Evolutionary conservation across 2,888 invertebrate genomes (phyloP), one percentile per base, ranked within the genome.

Genomic region (Zaprionus lineosus): DNA sequence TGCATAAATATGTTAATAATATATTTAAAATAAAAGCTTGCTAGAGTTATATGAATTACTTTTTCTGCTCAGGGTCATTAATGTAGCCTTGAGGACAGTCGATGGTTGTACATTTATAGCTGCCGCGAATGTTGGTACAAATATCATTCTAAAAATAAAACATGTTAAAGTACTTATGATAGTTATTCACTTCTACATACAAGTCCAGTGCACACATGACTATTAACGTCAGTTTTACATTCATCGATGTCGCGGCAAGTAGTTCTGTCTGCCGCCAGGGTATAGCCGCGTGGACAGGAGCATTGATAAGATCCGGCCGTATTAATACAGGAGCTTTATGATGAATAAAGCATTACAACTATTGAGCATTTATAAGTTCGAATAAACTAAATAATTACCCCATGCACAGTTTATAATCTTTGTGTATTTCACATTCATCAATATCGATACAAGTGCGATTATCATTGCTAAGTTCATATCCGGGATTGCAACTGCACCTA

Each of bases 91-190:
- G 86, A 0, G 98, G 98, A 88, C 99, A 99, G 36, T 92, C 91
- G 64, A 98, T 95, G 11, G 92, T 92, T 76, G 96, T 96, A 87
- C 98, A 99, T 83, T 96, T 94, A 91, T 93, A 96, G 52, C 95
- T 92, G 0, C 99, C 99, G 56, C 96, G 92, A 0, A 95, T 96
- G 89, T 99, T 99, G 74, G 97, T 94, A 86, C 99, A 99, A 40
- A 96, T 93, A 73, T 95, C 93, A 62, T 95, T 50, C 76, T 76
- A 15, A 15, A 12, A 51, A 28, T 21, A n/a, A 3, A 5, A 7
- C 21, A 7, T 5, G 21, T 21, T 21, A 9, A 6, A 4, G 1
- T 18, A 37, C 46, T 56, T 4, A 21, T 21, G 7, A 21, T 5
- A 21, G 3, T 7, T 5, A 5, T 24, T 7, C 24, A 24, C 4